Percentiles rank a stretch among this genome's conserved stretches.
Conservation (phyloP, 2,113 vertebrate species). For the Neogobius melanostomus region DNA sequence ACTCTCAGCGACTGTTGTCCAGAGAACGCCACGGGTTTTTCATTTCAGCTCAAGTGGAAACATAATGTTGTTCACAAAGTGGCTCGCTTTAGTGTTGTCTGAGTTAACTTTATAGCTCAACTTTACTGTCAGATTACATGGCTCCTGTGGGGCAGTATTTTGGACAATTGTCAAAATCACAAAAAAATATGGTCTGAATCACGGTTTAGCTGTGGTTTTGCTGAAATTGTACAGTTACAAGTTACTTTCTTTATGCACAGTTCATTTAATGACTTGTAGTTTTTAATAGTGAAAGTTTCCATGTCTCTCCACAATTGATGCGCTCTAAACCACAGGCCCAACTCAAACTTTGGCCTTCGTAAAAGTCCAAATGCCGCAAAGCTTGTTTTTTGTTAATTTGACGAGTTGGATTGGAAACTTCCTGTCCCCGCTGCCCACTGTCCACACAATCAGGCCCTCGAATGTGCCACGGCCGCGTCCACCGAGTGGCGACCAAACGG, state of each 20-base stretch:
- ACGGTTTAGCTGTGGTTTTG: too few species aligned
- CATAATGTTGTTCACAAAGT: neutral
- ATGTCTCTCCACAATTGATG: neutral
- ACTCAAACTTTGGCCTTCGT: conserved; percentile 9
- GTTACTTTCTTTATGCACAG: too few species aligned
- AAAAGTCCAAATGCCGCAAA: neutral
- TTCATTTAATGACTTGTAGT: too few species aligned
- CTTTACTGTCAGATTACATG: neutral
- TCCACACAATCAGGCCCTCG: conserved; percentile 64
- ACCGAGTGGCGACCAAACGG: conserved; percentile 35
- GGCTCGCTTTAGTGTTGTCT: neutral
- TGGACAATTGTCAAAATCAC: too few species aligned
- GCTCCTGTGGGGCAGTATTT: neutral
- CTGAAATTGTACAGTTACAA: too few species aligned
- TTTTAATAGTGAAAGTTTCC: neutral
- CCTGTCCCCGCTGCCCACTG: neutral
- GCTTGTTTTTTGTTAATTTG: neutral
- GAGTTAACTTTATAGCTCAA: neutral
- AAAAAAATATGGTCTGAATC: too few species aligned
- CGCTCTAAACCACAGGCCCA: neutral
- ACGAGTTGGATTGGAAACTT: too few species aligned
- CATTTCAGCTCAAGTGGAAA: neutral
- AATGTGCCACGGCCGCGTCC: conserved; percentile 52
- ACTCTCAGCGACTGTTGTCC: neutral
- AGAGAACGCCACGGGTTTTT: neutral